Evolutionary conservation across 2,888 invertebrate species (phyloP).

Genomic region (Hermodice carunculata): DNA sequence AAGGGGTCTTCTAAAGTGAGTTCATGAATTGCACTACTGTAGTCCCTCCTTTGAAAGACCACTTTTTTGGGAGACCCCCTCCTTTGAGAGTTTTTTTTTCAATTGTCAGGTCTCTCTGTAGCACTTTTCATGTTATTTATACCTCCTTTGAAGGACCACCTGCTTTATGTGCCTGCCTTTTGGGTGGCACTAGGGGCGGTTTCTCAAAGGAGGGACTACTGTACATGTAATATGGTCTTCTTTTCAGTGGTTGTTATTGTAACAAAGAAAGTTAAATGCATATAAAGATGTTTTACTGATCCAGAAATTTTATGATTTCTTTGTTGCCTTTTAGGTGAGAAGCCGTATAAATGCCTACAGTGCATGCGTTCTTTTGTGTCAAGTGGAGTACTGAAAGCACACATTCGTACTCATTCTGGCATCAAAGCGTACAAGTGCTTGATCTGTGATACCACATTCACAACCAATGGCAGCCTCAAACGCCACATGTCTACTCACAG

Average conservation of each 20-base stretch:
- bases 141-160: no score
- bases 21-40: no score
- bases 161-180: no score
- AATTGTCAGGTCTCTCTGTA: no score
- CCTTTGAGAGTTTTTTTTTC: no score
- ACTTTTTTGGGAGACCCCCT: no score
- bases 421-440: conserved; percentile 76
- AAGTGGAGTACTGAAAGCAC: conserved; percentile 74
- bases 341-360: conserved; percentile 69
- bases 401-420: conserved; percentile 73
- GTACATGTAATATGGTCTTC: background rate
- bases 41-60: no score
- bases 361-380: conserved; percentile 72
- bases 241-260: background rate
- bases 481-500: conserved; percentile 83
- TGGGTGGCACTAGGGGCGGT: no score
- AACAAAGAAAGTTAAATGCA: background rate
- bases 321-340: conserved; percentile 68
- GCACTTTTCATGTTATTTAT: no score
- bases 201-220: no score
- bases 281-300: background rate
- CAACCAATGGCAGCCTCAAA: conserved; percentile 79
- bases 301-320: background rate
- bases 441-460: conserved; percentile 76
- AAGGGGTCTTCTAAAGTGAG: no score